These are phyloP conservation scores for Cabera pusaria DNA, from an alignment of 2,888 invertebrate genomes.

Conservation along the genomic window DNA sequence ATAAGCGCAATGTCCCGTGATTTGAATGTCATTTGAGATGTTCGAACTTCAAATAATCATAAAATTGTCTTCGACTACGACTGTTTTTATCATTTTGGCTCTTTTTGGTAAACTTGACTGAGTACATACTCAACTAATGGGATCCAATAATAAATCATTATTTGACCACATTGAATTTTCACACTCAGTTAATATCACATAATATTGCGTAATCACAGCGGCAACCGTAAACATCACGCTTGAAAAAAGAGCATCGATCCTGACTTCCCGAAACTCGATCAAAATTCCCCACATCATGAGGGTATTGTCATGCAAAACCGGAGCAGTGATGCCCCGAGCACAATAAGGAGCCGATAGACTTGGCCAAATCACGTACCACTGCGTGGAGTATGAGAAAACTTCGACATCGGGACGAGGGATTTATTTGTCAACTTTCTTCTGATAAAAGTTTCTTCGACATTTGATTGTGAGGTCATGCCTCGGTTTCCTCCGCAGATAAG, in stretches of 20 bases:
- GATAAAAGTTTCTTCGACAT: constrained; percentile 80
- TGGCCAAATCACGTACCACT: constrained; percentile 52
- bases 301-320: constrained; percentile 24
- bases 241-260: constrained; percentile 8
- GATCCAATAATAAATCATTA: no score
- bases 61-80: no score
- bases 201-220: no score
- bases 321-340: constrained; percentile 29
- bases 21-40: no score
- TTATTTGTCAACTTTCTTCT: constrained; percentile 79
- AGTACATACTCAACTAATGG: no score
- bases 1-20: no score
- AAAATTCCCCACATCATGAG: constrained; percentile 21
- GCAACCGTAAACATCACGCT: no score
- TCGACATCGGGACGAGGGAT: constrained; percentile 56
- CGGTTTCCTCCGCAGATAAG: constrained; percentile 50
- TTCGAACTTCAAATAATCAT: no score
- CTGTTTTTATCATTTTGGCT: no score
- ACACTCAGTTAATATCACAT: no score
- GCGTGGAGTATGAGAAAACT: constrained; percentile 70
- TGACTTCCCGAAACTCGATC: constrained; percentile 15
- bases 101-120: no score
- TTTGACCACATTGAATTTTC: no score
- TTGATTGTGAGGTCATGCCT: constrained; percentile 75
- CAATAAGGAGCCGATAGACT: constrained; percentile 42